A percentile compares a stretch with the other conserved stretches of the same genome.
Conservation (phyloP, 2,113 vertebrate genomes). For the Hystrix cristata region DNA sequence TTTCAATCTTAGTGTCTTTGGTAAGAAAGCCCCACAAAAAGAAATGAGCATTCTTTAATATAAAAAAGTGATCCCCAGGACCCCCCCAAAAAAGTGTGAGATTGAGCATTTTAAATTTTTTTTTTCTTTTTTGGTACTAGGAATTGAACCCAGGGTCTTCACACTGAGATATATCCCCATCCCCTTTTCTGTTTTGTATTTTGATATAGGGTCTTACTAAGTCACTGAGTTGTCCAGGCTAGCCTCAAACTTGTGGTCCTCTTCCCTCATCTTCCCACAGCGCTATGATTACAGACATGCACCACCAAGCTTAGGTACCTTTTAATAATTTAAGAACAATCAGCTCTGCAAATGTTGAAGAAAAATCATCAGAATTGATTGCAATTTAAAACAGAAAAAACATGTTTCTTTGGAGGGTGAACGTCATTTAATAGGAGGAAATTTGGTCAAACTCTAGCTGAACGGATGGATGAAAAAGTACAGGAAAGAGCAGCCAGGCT, state of each 20-base stretch:
- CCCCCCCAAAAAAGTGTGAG: background rate
- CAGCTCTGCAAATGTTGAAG: background rate
- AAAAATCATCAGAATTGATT: background rate
- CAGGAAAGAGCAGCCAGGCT: background rate
- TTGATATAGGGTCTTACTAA: background rate
- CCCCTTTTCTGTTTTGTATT: background rate
- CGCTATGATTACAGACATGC: background rate
- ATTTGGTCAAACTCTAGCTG: background rate
- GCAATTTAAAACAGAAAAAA: constrained; percentile 9
- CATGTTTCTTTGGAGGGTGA: background rate
- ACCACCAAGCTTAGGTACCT: background rate
- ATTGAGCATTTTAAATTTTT: background rate
- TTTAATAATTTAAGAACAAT: background rate
- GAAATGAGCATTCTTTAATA: background rate
- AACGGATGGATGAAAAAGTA: background rate
- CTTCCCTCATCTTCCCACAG: background rate
- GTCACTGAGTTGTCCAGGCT: background rate
- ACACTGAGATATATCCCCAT: background rate
- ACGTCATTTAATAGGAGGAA: background rate
- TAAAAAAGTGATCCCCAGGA: no score
- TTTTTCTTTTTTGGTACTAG: background rate
- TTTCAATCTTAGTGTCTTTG: background rate
- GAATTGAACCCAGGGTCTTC: background rate
- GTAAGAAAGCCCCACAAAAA: background rate
- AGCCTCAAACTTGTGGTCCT: background rate